Percentiles rank a stretch among this genome's conserved stretches.
Conservation (phyloP, 2,888 invertebrate species). For the Pyrocoelia pectoralis region DNA sequence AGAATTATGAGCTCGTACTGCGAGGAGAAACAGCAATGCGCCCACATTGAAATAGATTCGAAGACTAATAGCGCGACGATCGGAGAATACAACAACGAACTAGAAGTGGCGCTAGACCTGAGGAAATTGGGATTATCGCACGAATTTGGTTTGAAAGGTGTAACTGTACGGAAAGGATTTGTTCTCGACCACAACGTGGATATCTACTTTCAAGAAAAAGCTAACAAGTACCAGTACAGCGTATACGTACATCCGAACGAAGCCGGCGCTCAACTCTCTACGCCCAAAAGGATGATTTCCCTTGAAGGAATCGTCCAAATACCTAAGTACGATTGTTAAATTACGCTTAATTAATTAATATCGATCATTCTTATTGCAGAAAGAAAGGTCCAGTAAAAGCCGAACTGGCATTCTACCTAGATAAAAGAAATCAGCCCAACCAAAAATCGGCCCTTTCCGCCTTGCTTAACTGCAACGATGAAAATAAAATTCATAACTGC, state of each 20-base stretch:
- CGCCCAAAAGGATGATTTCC: slow-evolving; percentile 74
- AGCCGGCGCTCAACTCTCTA: slow-evolving; percentile 69
- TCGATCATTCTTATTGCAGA: no score
- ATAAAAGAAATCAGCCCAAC: slow-evolving; percentile 75
- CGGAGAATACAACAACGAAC: slow-evolving; percentile 66
- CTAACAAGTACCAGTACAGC: slow-evolving; percentile 77
- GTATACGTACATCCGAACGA: slow-evolving; percentile 70
- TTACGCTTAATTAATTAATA: background rate
- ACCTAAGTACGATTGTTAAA: slow-evolving; percentile 39
- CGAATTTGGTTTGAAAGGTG: slow-evolving; percentile 76
- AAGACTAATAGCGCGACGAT: slow-evolving; percentile 62
- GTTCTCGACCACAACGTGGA: slow-evolving; percentile 73
- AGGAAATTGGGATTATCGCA: slow-evolving; percentile 78
- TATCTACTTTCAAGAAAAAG: slow-evolving; percentile 73
- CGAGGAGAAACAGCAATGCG: slow-evolving; percentile 81
- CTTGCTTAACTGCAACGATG: slow-evolving; percentile 63
- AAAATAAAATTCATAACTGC: slow-evolving; percentile 61
- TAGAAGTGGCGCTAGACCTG: slow-evolving; percentile 73
- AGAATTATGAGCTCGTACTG: slow-evolving; percentile 76
- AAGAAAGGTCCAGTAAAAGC: slow-evolving; percentile 47
- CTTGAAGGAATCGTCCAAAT: slow-evolving; percentile 62
- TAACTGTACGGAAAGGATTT: slow-evolving; percentile 67
- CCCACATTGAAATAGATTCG: slow-evolving; percentile 74
- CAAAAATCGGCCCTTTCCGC: slow-evolving; percentile 70
- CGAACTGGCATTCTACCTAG: slow-evolving; percentile 71